These are phyloP conservation scores for Tragelaphus buxtoni DNA, from an alignment of 2,113 vertebrate species.

Conservation along the genomic window DNA sequence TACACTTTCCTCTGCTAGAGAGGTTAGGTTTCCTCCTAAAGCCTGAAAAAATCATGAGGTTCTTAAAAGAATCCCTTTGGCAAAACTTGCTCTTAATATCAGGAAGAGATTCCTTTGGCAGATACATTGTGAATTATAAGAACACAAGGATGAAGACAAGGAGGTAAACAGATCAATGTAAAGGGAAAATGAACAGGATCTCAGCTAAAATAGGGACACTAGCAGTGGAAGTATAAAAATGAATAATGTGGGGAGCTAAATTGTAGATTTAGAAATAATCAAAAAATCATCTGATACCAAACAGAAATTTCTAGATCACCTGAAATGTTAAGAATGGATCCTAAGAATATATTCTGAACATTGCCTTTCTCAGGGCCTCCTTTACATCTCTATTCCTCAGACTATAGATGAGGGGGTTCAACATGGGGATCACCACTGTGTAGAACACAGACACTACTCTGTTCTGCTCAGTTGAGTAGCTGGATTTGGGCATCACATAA, in stretches of 20 bases:
- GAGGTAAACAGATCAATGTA: not conserved
- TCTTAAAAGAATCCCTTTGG: not conserved
- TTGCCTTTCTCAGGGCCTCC: conserved; percentile 21
- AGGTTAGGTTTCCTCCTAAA: not conserved
- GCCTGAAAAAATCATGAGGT: not conserved
- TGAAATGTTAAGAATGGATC: not conserved
- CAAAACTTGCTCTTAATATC: not conserved
- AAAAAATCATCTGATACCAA: not conserved
- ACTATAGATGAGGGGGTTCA: conserved; percentile 42
- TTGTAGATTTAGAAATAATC: not conserved
- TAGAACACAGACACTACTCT: conserved; percentile 43
- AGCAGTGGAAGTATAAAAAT: not conserved
- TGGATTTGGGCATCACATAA: conserved; percentile 38
- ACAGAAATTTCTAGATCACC: not conserved
- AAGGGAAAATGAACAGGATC: not conserved
- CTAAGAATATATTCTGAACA: not conserved
- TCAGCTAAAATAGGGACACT: not conserved
- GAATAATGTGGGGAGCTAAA: not conserved
- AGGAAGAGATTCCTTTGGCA: not conserved
- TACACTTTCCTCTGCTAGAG: not conserved
- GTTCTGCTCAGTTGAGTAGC: conserved; percentile 22
- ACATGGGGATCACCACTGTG: conserved; percentile 47
- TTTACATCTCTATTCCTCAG: conserved; percentile 55
- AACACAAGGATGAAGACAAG: not conserved
- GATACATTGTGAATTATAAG: not conserved